phyloP scores from a whole-genome alignment of 2,888 invertebrate species.

The Danaus chrysippus region DNA sequence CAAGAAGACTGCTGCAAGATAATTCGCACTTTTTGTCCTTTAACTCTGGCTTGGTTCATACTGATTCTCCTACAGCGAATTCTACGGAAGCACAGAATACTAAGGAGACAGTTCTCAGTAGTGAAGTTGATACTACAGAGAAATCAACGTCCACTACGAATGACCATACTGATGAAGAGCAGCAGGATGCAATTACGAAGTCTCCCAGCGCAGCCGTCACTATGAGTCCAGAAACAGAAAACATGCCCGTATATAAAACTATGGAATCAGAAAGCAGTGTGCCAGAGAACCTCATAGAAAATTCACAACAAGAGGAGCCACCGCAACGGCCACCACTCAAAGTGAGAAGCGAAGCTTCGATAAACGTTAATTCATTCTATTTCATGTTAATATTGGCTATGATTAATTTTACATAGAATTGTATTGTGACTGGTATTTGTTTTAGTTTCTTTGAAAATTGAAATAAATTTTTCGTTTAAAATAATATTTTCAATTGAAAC shows the following conservation, averaged over 20 bases:
- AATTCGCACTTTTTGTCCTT: no score
- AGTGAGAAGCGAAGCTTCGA: constrained; percentile 21
- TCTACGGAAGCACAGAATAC: constrained; percentile 10
- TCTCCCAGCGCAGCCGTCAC: constrained; percentile 11
- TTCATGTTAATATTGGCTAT: constrained; percentile 13
- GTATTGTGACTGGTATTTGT: neutral
- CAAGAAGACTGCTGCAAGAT: no score
- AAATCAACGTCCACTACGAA: constrained; percentile 18
- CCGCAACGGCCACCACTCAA: constrained; percentile 1
- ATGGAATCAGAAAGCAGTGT: neutral
- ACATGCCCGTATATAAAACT: constrained; percentile 9
- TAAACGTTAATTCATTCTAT: constrained; percentile 12
- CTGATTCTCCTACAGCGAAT: constrained; percentile 8
- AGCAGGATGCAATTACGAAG: constrained; percentile 14
- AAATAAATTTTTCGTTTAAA: constrained; percentile 11
- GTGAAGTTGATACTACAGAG: constrained; percentile 7
- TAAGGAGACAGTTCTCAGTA: constrained; percentile 3
- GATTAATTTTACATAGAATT: constrained; percentile 12
- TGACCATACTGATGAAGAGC: constrained; percentile 7
- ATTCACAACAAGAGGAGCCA: constrained; percentile 30
- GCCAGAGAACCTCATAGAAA: constrained; percentile 17
- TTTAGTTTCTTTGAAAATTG: neutral
- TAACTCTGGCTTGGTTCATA: neutral
- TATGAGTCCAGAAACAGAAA: constrained; percentile 17
- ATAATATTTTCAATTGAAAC: no score